These are phyloP conservation scores for Belonocnema kinseyi DNA, from an alignment of 1,140 invertebrate species.

Conservation along the genomic window DNA sequence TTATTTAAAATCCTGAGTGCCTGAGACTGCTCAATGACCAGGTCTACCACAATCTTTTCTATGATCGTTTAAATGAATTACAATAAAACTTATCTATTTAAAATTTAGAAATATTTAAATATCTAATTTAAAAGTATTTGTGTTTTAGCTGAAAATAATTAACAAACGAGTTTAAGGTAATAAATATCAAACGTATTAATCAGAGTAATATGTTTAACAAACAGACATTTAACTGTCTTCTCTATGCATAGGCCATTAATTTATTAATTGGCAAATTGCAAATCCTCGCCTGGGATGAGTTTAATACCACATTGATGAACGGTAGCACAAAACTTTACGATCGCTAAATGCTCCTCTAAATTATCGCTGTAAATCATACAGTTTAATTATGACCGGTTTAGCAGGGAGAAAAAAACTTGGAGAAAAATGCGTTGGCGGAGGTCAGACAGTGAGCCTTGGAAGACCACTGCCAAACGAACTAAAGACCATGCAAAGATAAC, in stretches of 20 bases:
- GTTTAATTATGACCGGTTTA: constrained; percentile 28
- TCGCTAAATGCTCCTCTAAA: constrained; percentile 23
- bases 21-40: no score
- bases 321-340: constrained; percentile 23
- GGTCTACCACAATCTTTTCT: no score
- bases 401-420: constrained; percentile 4
- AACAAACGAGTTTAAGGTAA: background rate
- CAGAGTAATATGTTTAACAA: background rate
- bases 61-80: no score
- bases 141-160: background rate
- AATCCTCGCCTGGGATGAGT: constrained; percentile 18
- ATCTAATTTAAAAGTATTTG: no score
- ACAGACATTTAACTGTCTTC: background rate
- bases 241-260: background rate
- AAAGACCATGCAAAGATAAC: background rate
- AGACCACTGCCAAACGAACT: constrained; percentile 11
- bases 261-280: constrained; percentile 26
- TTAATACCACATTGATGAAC: constrained; percentile 5
- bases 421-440: constrained; percentile 10
- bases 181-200: background rate
- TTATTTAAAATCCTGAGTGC: no score
- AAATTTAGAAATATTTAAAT: no score
- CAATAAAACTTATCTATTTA: no score
- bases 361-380: constrained; percentile 30
- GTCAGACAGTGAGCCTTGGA: constrained; percentile 4